phyloP scores from a whole-genome alignment of 2,113 vertebrate genomes.

The Pseudorhombus dupliciocellatus region DNA sequence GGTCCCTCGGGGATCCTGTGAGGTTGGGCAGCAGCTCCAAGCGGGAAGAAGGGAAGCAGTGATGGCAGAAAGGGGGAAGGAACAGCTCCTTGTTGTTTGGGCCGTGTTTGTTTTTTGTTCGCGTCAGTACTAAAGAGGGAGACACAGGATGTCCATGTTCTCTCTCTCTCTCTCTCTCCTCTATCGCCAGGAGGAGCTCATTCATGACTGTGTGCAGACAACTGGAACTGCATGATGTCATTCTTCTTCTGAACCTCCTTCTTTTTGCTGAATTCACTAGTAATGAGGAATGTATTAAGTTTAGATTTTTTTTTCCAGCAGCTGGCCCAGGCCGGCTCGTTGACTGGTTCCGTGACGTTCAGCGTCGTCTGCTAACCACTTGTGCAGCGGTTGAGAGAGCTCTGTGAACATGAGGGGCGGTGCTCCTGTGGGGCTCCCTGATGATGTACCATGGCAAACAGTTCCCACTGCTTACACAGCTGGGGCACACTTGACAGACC shows the following conservation, averaged over 20 bases:
- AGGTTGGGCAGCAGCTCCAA: constrained; percentile 39
- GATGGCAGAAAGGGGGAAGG: constrained; percentile 55
- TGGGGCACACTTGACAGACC: constrained; percentile 48
- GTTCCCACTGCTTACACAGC: constrained; percentile 54
- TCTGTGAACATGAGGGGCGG: constrained; percentile 11
- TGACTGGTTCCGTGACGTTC: constrained; percentile 42
- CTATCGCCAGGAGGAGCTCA: constrained; percentile 11
- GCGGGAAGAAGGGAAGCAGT: constrained; percentile 34
- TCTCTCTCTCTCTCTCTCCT: not conserved
- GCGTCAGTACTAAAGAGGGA: constrained; percentile 49
- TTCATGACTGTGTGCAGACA: not conserved
- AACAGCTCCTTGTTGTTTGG: constrained; percentile 50
- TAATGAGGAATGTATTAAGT: not conserved
- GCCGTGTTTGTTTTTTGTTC: constrained; percentile 53
- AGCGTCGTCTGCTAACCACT: constrained; percentile 31
- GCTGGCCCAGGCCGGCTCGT: constrained; percentile 4
- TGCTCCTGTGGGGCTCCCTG: constrained; percentile 33
- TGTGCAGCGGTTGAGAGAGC: constrained; percentile 18
- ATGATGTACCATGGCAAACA: constrained; percentile 52
- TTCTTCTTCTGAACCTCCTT: not conserved
- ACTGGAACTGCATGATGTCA: not conserved
- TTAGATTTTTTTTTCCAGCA: constrained; percentile 19
- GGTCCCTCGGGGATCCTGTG: constrained; percentile 30
- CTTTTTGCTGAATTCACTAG: not conserved
- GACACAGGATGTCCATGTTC: constrained; percentile 58